Percentiles rank a stretch among this genome's conserved stretches.
Evolutionary conservation across 2,113 vertebrate species (phyloP).

Genomic region (Cheilinus undulatus): DNA sequence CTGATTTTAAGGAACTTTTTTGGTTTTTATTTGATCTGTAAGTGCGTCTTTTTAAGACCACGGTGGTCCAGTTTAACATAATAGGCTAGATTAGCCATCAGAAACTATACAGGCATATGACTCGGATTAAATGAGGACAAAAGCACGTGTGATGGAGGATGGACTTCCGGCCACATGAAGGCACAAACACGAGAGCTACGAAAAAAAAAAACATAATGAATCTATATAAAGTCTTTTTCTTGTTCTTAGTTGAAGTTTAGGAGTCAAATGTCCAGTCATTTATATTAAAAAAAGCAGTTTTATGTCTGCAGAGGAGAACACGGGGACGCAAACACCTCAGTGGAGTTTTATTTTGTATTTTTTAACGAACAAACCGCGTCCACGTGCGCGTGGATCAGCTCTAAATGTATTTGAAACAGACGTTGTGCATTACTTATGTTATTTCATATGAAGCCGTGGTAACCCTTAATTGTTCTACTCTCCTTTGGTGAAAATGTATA

Average conservation of each 20-base stretch:
- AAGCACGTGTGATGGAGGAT: conserved; percentile 12
- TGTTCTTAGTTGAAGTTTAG: conserved; percentile 63
- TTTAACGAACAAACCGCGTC: conserved; percentile 30
- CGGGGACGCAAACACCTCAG: conserved; percentile 37
- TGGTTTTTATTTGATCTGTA: conserved; percentile 20
- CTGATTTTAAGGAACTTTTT: conserved; percentile 58
- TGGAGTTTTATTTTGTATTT: conserved; percentile 17
- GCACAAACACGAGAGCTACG: conserved; percentile 27
- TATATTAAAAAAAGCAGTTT: conserved; percentile 48
- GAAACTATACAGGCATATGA: conserved; percentile 46
- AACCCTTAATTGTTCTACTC: conserved; percentile 84
- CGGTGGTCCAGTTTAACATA: conserved; percentile 58
- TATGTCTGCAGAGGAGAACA: conserved; percentile 26
- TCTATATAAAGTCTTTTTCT: conserved; percentile 59
- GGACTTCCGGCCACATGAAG: conserved; percentile 16
- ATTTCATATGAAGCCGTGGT: conserved; percentile 82
- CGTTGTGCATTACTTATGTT: conserved; percentile 81
- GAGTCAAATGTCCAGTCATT: conserved; percentile 63
- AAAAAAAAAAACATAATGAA: conserved; percentile 36
- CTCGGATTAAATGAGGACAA: not conserved
- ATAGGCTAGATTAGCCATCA: conserved; percentile 63
- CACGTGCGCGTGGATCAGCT: conserved; percentile 62
- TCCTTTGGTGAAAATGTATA: conserved; percentile 93
- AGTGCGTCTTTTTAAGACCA: conserved; percentile 63
- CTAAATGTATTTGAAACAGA: conserved; percentile 78